phyloP scores from a whole-genome alignment of 2,888 invertebrate genomes.

The Spialia ferax region DNA sequence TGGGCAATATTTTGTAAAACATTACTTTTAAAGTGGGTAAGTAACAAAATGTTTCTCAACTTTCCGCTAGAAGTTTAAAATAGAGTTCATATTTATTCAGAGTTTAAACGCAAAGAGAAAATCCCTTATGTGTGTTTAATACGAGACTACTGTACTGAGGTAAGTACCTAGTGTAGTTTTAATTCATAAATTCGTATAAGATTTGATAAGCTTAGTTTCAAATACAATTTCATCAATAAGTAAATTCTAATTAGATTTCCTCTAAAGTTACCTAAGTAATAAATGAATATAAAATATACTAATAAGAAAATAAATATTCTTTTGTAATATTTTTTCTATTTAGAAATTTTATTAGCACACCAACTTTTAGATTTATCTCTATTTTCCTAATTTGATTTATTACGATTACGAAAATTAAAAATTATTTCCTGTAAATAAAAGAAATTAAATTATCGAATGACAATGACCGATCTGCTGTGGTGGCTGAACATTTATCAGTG shows the following conservation, averaged over 20 bases:
- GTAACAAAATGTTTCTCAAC: neutral
- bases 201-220: neutral
- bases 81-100: neutral
- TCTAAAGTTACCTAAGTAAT: too few species aligned
- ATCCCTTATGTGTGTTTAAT: too few species aligned
- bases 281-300: too few species aligned
- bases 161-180: too few species aligned
- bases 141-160: too few species aligned
- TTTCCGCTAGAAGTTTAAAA: neutral
- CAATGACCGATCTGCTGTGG: neutral
- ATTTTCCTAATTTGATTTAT: neutral
- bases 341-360: neutral
- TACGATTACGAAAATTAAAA: neutral
- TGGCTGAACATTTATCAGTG: constrained; percentile 14
- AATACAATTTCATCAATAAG: too few species aligned
- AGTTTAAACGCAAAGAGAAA: neutral
- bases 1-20: neutral
- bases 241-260: too few species aligned
- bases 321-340: neutral
- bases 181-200: neutral
- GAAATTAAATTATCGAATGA: constrained; percentile 8
- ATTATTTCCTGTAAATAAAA: neutral
- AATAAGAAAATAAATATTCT: neutral
- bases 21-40: neutral
- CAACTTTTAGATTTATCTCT: neutral